These are phyloP conservation scores for Aphelinus certus DNA, from an alignment of 1,140 invertebrate genomes.

Conservation along the genomic window DNA sequence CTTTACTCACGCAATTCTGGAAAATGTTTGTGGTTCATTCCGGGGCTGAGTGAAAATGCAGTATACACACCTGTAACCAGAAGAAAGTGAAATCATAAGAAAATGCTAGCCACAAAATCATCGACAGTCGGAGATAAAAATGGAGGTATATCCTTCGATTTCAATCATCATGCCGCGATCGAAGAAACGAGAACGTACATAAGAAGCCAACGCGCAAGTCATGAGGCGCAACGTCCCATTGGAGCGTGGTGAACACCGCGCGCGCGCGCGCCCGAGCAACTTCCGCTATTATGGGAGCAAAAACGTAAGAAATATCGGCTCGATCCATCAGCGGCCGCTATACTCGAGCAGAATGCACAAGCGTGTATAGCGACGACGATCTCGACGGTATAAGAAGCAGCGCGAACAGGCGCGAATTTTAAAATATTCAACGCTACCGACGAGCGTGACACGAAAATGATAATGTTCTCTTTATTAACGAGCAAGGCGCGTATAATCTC, in stretches of 20 bases:
- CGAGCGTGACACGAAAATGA: conserved; percentile 26
- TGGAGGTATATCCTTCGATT: too few relatives aligned
- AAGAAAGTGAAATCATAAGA: too few relatives aligned
- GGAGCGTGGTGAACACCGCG: neutral
- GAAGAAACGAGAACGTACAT: neutral
- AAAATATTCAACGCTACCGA: conserved; percentile 18
- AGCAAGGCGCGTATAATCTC: conserved; percentile 15
- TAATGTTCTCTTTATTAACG: conserved; percentile 31
- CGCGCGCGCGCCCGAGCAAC: neutral
- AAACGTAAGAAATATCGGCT: neutral
- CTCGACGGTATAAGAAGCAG: neutral
- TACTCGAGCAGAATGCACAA: neutral
- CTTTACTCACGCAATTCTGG: too few relatives aligned
- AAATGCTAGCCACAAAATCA: too few relatives aligned
- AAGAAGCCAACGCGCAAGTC: neutral
- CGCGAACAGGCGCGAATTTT: conserved; percentile 5
- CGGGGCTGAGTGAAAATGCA: too few relatives aligned
- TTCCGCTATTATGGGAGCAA: neutral
- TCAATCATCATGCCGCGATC: too few relatives aligned
- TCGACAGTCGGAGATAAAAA: too few relatives aligned
- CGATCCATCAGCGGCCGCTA: conserved; percentile 4
- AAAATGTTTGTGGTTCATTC: too few relatives aligned
- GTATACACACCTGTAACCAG: too few relatives aligned
- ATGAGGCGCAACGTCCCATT: too few relatives aligned
- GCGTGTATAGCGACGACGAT: neutral